phyloP scores from a whole-genome alignment of 2,113 vertebrate species.

The Mesocricetus auratus region DNA sequence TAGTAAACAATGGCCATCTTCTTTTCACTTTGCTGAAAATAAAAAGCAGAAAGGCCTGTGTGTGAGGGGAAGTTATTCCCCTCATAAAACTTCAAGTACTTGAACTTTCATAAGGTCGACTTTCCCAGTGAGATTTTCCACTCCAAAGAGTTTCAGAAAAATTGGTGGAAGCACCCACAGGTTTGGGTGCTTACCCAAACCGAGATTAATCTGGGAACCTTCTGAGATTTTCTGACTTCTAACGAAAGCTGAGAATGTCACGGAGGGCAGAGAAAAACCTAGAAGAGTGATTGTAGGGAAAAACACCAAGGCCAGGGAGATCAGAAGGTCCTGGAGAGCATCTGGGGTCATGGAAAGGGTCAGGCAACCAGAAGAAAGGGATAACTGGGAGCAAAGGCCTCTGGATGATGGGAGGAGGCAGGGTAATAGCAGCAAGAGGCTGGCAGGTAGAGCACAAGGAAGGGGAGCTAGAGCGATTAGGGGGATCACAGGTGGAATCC shows the following conservation, averaged over 20 bases:
- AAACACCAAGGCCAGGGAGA: conserved; percentile 44
- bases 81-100: conserved; percentile 67
- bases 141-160: conserved; percentile 67
- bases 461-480: conserved; percentile 52
- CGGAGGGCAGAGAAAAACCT: conserved; percentile 54
- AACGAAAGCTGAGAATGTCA: conserved; percentile 66
- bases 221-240: conserved; percentile 72
- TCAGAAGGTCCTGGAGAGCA: not conserved
- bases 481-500: not conserved
- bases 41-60: conserved; percentile 45
- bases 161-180: conserved; percentile 42
- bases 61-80: conserved; percentile 66
- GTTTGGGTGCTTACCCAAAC: conserved; percentile 76
- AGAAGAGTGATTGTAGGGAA: conserved; percentile 56
- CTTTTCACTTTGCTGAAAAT: conserved; percentile 37
- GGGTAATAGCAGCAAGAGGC: conserved; percentile 64
- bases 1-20: conserved; percentile 42
- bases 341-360: conserved; percentile 35
- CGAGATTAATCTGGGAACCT: conserved; percentile 74
- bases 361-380: conserved; percentile 28
- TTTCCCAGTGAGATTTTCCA: conserved; percentile 67
- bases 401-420: conserved; percentile 29
- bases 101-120: conserved; percentile 67
- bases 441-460: not conserved
- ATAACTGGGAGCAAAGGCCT: conserved; percentile 30